Evolutionary conservation across 2,797 vertebrate genomes (phyloP).

Genomic region (Pterois miles): DNA sequence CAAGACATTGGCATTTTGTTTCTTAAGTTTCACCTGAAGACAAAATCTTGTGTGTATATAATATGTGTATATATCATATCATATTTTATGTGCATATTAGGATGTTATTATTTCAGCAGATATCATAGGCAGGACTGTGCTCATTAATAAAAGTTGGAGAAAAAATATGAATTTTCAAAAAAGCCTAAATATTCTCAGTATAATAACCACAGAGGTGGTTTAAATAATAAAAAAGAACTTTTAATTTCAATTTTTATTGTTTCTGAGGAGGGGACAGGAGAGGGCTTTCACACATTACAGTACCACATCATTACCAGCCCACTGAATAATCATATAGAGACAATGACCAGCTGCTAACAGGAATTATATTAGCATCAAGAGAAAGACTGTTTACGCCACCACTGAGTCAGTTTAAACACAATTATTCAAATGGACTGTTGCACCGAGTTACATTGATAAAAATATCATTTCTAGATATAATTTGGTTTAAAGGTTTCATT

Average conservation of each 20-base stretch:
- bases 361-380: slow-evolving; percentile 74
- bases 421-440: slow-evolving; percentile 32
- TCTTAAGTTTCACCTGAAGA: neutral
- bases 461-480: neutral
- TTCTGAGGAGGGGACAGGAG: neutral
- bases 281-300: slow-evolving; percentile 36
- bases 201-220: neutral
- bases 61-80: neutral
- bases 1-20: neutral
- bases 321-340: slow-evolving; percentile 66
- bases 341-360: slow-evolving; percentile 68
- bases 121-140: neutral
- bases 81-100: neutral
- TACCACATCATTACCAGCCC: slow-evolving; percentile 55
- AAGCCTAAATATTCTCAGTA: neutral
- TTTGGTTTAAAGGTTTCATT: neutral
- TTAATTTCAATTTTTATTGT: neutral
- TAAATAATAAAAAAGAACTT: neutral
- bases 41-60: neutral
- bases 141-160: neutral
- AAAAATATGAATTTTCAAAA: neutral
- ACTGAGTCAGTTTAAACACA: slow-evolving; percentile 34
- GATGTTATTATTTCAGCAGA: neutral
- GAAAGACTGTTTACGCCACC: slow-evolving; percentile 60
- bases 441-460: neutral